Conservation (phyloP, 1,140 invertebrate species). For the Eciton burchellii region DNA sequence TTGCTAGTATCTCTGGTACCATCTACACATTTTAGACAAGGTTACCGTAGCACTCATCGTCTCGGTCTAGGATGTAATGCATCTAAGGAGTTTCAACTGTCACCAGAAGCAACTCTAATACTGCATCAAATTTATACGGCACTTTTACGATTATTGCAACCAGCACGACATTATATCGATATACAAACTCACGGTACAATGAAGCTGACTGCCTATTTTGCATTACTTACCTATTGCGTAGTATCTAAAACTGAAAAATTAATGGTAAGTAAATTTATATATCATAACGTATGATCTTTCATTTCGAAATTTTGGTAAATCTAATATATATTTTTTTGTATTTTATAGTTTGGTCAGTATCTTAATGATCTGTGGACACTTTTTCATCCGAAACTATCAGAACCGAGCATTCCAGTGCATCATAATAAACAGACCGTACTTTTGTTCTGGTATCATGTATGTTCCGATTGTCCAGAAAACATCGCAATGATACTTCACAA, state of each 20-base stretch:
- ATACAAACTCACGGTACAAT: conserved; percentile 94
- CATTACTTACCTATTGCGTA: conserved; percentile 95
- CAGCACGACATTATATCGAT: conserved; percentile 94
- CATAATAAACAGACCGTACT: conserved; percentile 97
- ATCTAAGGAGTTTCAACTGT: conserved; percentile 85
- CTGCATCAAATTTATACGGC: conserved; percentile 95
- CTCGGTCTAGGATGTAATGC: conserved; percentile 82
- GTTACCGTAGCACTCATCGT: conserved; percentile 89
- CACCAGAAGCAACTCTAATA: conserved; percentile 91
- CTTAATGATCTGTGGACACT: conserved; percentile 96
- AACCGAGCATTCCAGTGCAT: conserved; percentile 96
- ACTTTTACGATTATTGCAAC: conserved; percentile 91
- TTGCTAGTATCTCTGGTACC: conserved; percentile 95
- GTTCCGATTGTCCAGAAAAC: conserved; percentile 96
- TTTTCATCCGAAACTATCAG: conserved; percentile 97
- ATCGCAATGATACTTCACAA: conserved; percentile 94
- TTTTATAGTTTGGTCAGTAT: conserved; percentile 92
- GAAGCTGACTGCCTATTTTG: conserved; percentile 96
- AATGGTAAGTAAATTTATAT: conserved; percentile 91
- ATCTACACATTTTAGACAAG: conserved; percentile 94
- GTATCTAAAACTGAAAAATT: conserved; percentile 95
- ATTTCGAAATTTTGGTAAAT: background rate
- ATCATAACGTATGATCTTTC: no score
- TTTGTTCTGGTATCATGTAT: conserved; percentile 96
- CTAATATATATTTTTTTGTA: conserved; percentile 17